Conservation (phyloP, 1,140 invertebrate genomes). For the Drosophila bocqueti region DNA sequence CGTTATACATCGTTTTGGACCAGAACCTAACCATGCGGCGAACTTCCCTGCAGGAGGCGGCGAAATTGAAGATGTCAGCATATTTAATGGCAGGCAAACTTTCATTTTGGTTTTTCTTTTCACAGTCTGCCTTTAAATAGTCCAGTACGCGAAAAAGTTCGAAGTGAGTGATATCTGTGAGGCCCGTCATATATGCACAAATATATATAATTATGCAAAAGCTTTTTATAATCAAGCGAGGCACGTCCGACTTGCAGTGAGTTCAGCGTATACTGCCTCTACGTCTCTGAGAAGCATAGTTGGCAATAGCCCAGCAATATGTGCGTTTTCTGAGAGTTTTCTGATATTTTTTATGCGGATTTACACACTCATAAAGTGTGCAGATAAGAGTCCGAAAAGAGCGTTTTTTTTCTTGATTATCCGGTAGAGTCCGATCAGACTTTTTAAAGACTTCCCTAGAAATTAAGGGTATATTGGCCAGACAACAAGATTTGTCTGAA, state of each 20-base stretch:
- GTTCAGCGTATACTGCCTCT: background rate
- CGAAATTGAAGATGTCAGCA: conserved; percentile 24
- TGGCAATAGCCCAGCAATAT: background rate
- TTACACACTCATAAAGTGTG: no score
- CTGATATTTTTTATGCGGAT: no score
- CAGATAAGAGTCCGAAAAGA: no score
- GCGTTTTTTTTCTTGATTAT: no score
- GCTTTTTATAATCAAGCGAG: background rate
- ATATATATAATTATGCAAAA: background rate
- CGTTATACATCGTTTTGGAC: conserved; percentile 3
- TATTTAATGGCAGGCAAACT: conserved; percentile 1
- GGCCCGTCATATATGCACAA: background rate
- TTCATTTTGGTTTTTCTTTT: background rate
- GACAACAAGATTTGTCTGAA: no score
- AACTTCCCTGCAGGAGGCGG: background rate
- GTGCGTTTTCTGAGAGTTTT: no score
- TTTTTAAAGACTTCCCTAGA: background rate
- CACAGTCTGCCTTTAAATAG: conserved; percentile 3
- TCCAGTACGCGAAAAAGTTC: conserved; percentile 15
- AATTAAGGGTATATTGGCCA: background rate
- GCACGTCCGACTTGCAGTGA: background rate
- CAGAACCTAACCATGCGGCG: conserved; percentile 1
- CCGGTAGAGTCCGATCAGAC: no score
- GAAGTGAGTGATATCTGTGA: conserved; percentile 2
- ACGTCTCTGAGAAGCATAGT: background rate